Base-by-base conservation (phyloP, 2,888 invertebrate species). In the Hydroisotoma schaefferi region DNA sequence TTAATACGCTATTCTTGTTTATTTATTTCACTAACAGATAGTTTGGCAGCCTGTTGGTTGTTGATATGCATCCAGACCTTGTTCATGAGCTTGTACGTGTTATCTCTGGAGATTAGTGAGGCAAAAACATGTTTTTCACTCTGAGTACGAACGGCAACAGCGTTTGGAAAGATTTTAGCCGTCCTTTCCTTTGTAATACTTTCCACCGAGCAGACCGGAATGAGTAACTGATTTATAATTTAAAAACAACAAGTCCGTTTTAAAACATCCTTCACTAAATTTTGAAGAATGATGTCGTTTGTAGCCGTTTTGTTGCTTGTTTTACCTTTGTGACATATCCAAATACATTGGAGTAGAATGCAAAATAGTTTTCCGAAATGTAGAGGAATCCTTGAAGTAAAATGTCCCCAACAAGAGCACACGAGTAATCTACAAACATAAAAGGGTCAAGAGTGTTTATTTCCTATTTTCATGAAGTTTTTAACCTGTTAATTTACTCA, bases 301-400 rank as follows among this genome's bases (percentile, higher is more conserved):
- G 5, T 10, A 40, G 15, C 40, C n/a, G 5, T 5, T 15, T 33
- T 10, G 8, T 33, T 33, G 33, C 2, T 59, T n/a, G 20, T 61
- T 80, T 81, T 79, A 91, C 90, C 85, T 90, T 90, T 75, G 93
- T 91, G 70, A 93, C 90, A 79, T 92, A 90, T 75, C 94, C 94
- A 77, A 94, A 92, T 61, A 95, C 93, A 78, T 94, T 94, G 67
- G 94, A 94, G 79, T 94, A 92, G 81, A 94, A 94, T 73, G 93
- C 94, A 80, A 94, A 92, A 80, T 92, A 92, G 77, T 93, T 91
- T 76, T 89, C 87, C 67, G 94, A 93, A 76, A 94, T 91, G 80
- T 94, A 94, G 73, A 95, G 83, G 76, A 91, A 88, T 57, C 94
- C 94, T 81, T 94, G 94, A 25, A 94, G 84, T 55, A 94, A 80